Evolutionary conservation across 37 sponge, comb jelly and placozoan species (phyloP).

Genomic region (Geodia barretti): DNA sequence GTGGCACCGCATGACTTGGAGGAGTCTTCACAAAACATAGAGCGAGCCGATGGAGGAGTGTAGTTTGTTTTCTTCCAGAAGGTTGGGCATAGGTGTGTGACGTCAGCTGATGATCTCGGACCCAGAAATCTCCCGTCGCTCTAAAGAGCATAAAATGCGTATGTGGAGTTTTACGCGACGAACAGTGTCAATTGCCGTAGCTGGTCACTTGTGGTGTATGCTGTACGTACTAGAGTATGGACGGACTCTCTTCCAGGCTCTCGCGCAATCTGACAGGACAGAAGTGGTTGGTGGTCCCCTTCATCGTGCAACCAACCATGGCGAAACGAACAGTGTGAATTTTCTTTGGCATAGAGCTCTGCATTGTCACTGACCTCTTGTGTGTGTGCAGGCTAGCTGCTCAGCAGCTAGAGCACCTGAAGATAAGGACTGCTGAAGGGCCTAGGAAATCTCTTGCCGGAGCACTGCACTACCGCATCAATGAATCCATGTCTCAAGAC

Average conservation of each 20-base stretch:
- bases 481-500: conserved; percentile 93
- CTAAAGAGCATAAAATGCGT: conserved; percentile 99
- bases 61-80: conserved; percentile 87
- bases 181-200: conserved; percentile 67
- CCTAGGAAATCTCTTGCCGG: conserved; percentile 90
- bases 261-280: conserved; percentile 59
- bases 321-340: conserved; percentile 91
- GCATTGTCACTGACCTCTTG: not conserved
- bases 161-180: conserved; percentile 91
- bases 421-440: conserved; percentile 77
- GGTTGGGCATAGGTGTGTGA: conserved; percentile 86
- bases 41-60: no score
- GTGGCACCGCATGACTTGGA: conserved; percentile 78
- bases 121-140: conserved; percentile 89
- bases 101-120: conserved; percentile 93
- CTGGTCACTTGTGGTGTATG: conserved; percentile 14
- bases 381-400: conserved; percentile 70
- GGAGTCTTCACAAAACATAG: no score
- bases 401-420: conserved; percentile 80
- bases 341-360: not conserved
- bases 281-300: conserved; percentile 88
- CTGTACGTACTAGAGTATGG: not conserved
- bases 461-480: conserved; percentile 89
- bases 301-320: conserved; percentile 95
- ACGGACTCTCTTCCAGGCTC: not conserved